A percentile compares a stretch with the other conserved stretches of the same genome.
Evolutionary conservation across 2,797 vertebrate species (phyloP).

Genomic region (Pantherophis vulpinus): DNA sequence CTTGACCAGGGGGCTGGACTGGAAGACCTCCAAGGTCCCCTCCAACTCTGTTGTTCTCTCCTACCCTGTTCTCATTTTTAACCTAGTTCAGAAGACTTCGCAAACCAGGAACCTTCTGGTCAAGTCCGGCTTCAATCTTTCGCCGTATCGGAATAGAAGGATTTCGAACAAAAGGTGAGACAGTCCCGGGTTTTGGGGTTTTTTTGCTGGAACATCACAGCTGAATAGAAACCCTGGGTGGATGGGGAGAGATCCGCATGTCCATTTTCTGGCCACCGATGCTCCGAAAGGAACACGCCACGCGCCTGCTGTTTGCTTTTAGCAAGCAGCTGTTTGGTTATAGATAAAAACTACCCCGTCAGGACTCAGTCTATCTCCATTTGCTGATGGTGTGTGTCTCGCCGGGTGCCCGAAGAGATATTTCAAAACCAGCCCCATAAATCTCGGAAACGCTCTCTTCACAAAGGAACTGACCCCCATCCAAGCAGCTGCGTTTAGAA

Average conservation of each 20-base stretch:
- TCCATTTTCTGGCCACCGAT: neutral
- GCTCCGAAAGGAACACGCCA: neutral
- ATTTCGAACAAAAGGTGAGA: neutral
- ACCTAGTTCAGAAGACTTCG: neutral
- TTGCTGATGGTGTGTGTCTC: neutral
- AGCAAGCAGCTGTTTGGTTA: neutral
- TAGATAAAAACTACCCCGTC: neutral
- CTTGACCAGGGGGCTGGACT: too few relatives aligned
- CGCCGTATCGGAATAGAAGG: accelerated
- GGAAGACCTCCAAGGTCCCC: too few relatives aligned
- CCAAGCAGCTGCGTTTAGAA: too few relatives aligned
- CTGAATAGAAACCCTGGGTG: neutral
- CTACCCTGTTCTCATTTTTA: neutral
- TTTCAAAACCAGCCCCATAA: neutral
- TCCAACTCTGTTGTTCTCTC: neutral
- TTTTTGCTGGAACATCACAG: neutral
- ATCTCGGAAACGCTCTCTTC: neutral
- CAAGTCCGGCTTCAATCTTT: neutral
- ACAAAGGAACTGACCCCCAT: neutral
- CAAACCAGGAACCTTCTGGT: neutral
- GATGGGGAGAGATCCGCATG: too few relatives aligned
- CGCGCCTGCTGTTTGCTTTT: neutral
- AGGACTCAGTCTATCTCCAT: neutral
- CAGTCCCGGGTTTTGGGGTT: too few relatives aligned
- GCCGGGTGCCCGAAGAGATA: neutral